These are phyloP conservation scores for Erethizon dorsatum DNA, from an alignment of 2,797 vertebrate species.

Conservation along the genomic window DNA sequence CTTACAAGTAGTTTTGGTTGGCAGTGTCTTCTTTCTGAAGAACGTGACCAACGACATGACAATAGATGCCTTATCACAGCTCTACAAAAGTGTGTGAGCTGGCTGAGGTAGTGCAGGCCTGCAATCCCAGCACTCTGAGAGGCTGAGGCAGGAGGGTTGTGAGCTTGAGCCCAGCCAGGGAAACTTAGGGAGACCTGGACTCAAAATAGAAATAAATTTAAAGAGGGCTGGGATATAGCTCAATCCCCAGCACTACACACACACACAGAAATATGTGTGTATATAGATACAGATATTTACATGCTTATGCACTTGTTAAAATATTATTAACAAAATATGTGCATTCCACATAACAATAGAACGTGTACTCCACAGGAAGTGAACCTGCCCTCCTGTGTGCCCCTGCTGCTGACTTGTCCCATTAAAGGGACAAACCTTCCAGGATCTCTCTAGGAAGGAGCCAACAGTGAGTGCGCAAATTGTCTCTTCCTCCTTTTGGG, in stretches of 20 bases:
- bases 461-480: background rate
- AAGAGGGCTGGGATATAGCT: background rate
- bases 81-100: background rate
- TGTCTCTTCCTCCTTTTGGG: background rate
- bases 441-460: background rate
- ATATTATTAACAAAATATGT: background rate
- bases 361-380: background rate
- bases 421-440: background rate
- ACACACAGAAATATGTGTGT: background rate
- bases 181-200: background rate
- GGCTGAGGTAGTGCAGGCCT: background rate
- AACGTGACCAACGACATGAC: background rate
- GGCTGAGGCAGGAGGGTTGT: background rate
- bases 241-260: background rate
- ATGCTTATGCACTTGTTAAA: constrained; percentile 21
- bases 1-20: background rate
- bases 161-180: background rate
- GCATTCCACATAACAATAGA: background rate
- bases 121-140: no score
- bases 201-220: background rate
- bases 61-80: background rate
- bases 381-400: accelerated
- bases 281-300: background rate
- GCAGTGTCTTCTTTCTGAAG: constrained; percentile 9
- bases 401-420: background rate